phyloP scores from a whole-genome alignment of 35 echinoderm and acorn worm genomes.

The Ophiothrix spiculata region DNA sequence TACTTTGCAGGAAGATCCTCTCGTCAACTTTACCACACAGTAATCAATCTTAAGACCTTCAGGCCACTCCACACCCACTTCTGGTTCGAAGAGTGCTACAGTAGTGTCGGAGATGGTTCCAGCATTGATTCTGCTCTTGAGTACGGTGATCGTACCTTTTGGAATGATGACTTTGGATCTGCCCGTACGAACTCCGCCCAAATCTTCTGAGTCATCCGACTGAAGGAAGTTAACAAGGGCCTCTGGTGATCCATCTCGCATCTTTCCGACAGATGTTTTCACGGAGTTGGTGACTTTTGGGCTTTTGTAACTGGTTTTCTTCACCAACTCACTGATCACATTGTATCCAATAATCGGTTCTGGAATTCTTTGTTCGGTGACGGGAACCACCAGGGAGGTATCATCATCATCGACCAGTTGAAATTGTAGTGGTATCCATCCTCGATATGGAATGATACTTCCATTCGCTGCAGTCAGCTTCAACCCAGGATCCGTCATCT shows the following conservation, averaged over 20 bases:
- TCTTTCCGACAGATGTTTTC: not conserved
- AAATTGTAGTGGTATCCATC: slow-evolving; percentile 55
- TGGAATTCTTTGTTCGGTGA: slow-evolving; percentile 35
- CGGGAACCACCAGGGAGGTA: slow-evolving; percentile 35
- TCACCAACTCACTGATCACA: slow-evolving; percentile 37
- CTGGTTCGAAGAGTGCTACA: slow-evolving; percentile 37
- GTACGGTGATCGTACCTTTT: not conserved
- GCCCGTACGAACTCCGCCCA: slow-evolving; percentile 33
- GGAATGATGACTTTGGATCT: slow-evolving; percentile 15
- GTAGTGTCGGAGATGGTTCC: slow-evolving; percentile 9
- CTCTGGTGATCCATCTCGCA: not conserved
- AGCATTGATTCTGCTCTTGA: slow-evolving; percentile 32
- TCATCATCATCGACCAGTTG: not conserved
- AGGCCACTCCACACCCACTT: not conserved
- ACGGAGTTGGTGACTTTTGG: not conserved
- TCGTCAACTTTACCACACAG: slow-evolving; percentile 16
- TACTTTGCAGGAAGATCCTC: slow-evolving; percentile 22
- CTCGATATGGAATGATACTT: slow-evolving; percentile 32
- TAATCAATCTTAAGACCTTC: slow-evolving; percentile 19
- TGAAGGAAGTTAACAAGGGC: slow-evolving; percentile 13
- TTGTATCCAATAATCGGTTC: slow-evolving; percentile 74
- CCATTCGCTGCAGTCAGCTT: slow-evolving; percentile 66
- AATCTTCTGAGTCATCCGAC: slow-evolving; percentile 3
- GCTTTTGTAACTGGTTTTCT: not conserved
- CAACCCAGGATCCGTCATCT: slow-evolving; percentile 34